Evolutionary conservation across 2,113 vertebrate species (phyloP).

Genomic region (Platycercus adscitus): DNA sequence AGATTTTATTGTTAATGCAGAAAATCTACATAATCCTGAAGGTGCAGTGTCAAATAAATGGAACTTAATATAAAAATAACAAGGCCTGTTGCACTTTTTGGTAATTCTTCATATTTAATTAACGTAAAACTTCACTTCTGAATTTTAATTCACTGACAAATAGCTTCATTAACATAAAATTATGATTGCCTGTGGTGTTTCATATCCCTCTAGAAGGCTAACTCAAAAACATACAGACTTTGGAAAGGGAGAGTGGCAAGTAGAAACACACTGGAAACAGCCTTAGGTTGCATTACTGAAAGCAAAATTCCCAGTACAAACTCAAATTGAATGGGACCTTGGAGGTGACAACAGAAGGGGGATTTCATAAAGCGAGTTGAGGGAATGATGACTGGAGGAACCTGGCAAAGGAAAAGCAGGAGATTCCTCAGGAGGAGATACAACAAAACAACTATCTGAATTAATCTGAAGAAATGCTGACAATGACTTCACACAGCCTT

Average conservation of each 20-base stretch:
- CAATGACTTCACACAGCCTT: not conserved
- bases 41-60: not conserved
- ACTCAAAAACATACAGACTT: not conserved
- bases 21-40: not conserved
- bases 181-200: not conserved
- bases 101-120: not conserved
- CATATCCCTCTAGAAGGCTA: not conserved
- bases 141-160: not conserved
- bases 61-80: not conserved
- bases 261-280: not conserved
- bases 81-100: not conserved
- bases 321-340: not conserved
- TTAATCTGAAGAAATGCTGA: not conserved
- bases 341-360: not conserved
- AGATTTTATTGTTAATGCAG: not conserved
- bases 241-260: not conserved
- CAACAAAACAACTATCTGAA: not conserved
- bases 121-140: not conserved
- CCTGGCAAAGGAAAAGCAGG: not conserved
- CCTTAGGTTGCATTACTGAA: not conserved
- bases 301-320: not conserved
- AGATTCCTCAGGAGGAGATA: not conserved
- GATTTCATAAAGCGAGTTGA: not conserved
- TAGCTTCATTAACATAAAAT: not conserved
- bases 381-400: not conserved